Conservation (phyloP, 2,113 vertebrate genomes). For the Chaetodon auriga region DNA sequence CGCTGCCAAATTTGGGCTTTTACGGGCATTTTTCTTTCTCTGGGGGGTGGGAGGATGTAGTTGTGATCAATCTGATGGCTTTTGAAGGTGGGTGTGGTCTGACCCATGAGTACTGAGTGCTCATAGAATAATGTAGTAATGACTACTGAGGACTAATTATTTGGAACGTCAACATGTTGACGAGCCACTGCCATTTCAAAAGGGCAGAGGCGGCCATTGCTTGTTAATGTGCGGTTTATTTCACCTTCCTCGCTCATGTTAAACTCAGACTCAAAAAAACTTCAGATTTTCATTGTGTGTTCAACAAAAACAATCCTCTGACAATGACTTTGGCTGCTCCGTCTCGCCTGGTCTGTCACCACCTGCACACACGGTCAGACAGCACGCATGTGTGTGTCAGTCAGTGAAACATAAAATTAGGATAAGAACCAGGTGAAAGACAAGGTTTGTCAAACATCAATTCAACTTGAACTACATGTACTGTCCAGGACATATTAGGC, state of each 20-base stretch:
- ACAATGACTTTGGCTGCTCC: neutral
- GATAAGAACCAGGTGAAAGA: neutral
- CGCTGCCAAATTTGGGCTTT: too few species aligned
- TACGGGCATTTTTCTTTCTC: too few species aligned
- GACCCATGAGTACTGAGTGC: too few species aligned
- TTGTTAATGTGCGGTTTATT: neutral
- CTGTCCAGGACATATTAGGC: neutral
- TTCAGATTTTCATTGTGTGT: neutral
- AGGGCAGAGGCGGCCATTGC: neutral
- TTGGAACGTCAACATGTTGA: too few species aligned
- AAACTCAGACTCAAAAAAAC: neutral
- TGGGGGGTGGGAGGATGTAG: too few species aligned
- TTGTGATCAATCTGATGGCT: too few species aligned
- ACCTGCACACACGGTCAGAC: neutral
- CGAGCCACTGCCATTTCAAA: slow-evolving; percentile 2
- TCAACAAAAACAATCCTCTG: slow-evolving; percentile 2
- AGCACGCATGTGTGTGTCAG: neutral
- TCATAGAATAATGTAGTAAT: too few species aligned
- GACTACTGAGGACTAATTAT: too few species aligned
- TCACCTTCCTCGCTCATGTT: neutral
- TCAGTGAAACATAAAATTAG: neutral
- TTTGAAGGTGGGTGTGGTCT: too few species aligned
- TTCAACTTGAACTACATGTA: neutral
- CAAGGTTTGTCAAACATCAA: neutral
- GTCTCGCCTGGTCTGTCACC: slow-evolving; percentile 17